Percentiles rank a stretch among this genome's conserved stretches.
Conservation (phyloP, 2,113 vertebrate species). For the Erythrocercus mccallii region DNA sequence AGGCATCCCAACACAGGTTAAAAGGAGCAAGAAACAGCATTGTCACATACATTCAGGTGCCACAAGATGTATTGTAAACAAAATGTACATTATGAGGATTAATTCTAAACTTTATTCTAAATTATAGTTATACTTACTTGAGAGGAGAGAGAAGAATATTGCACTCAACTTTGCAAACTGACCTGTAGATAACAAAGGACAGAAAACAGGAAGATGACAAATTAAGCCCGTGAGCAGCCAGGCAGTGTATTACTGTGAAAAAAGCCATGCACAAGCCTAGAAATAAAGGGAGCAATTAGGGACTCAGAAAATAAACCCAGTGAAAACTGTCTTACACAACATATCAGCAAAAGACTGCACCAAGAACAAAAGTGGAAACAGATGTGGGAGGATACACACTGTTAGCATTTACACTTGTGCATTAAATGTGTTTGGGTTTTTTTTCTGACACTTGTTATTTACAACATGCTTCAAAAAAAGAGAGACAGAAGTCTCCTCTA, state of each 20-base stretch:
- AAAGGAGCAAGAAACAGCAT: background rate
- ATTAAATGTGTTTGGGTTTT: background rate
- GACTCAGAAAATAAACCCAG: conserved; percentile 1
- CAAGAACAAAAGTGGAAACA: background rate
- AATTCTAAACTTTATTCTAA: conserved; percentile 38
- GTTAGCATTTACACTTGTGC: conserved; percentile 35
- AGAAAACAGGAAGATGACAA: conserved; percentile 77
- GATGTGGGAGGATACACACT: background rate
- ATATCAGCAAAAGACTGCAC: conserved; percentile 18
- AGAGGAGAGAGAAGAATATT: conserved; percentile 77
- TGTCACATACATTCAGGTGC: background rate
- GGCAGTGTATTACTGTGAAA: conserved; percentile 72
- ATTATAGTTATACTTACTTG: conserved; percentile 79
- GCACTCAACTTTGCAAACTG: conserved; percentile 92
- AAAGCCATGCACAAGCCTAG: conserved; percentile 69
- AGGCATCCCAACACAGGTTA: background rate
- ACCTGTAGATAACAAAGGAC: conserved; percentile 82
- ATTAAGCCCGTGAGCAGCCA: conserved; percentile 74
- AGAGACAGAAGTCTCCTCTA: background rate
- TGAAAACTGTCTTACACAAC: background rate
- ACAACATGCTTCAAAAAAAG: background rate
- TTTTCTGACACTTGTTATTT: conserved; percentile 14
- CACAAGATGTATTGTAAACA: background rate
- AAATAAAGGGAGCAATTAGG: conserved; percentile 15
- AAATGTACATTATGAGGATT: background rate